Evolutionary conservation across 2,113 vertebrate species (phyloP), one percentile per base, ranked within the genome.

Genomic region (Hepsetus odoe): DNA sequence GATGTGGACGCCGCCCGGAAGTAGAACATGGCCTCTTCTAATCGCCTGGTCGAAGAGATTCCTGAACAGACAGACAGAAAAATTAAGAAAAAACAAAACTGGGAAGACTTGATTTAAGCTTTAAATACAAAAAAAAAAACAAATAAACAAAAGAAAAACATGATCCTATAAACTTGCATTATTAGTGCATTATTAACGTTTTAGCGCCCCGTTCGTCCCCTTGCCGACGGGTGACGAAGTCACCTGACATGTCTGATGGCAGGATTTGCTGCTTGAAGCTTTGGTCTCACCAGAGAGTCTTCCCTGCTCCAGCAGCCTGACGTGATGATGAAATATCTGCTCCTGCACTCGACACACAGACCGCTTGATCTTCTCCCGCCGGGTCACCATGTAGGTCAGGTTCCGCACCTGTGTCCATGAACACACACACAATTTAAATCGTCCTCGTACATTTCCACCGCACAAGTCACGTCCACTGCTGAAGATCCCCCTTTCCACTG

Each of bases 341-440:
- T 99, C 98, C 90, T 98, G 96, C 82, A 99, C 93, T 81, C 87
- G 94, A 89, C 96, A 98, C 85, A 96, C 85, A 12, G 96, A 96
- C 30, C 96, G 93, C 88, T 99, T 99, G 85, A 98, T 97, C 90
- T 98, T 98, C 90, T 99, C 98, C 86, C 98, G 91, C 79, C 97
- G 94, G 0, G 95, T 98, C 92, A 99, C 98, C 97, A 99, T 99
- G 91, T 99, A 98, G 69, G 96, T 99, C 87, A 99, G 93, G 87
- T 98, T 99, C 18, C 98, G 95, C 53, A 98, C 98, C 98, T 99
- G 87, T 88, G 26, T 71, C 13, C 72, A 78, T 20, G 71, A 42
- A 40, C 35, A 59, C 28, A 67, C 42, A 58, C 22, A 76, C 13
- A 75, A 16, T 30, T 24, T 42, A 30, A 40, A 28, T 8, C 14